Conservation (phyloP, 2,888 invertebrate genomes). For the Gortyna flavago region DNA sequence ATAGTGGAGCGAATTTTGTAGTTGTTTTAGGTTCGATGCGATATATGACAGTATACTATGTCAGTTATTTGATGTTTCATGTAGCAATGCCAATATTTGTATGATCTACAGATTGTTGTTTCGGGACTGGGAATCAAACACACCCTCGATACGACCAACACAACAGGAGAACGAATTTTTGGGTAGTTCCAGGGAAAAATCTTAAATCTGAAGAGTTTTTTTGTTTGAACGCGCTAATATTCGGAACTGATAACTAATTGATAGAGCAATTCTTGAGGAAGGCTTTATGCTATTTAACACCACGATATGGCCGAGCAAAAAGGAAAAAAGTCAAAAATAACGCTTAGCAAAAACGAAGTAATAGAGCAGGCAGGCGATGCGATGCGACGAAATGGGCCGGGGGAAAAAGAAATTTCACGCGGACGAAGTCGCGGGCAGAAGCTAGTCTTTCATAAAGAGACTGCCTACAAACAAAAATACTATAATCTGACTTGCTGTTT, state of each 20-base stretch:
- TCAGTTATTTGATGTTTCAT: not conserved
- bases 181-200: not conserved
- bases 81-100: not conserved
- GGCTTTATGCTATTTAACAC: too few species aligned
- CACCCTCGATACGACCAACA: not conserved
- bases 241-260: too few species aligned
- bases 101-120: not conserved
- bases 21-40: not conserved
- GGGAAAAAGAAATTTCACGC: not conserved
- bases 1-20: conserved; percentile 12
- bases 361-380: too few species aligned
- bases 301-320: too few species aligned
- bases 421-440: too few species aligned
- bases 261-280: too few species aligned
- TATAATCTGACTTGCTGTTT: not conserved
- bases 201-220: not conserved
- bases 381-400: too few species aligned
- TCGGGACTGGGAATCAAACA: not conserved
- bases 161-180: not conserved
- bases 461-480: not conserved
- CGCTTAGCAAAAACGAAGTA: too few species aligned
- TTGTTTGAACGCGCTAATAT: not conserved
- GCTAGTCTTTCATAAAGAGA: not conserved
- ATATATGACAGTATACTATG: too few species aligned
- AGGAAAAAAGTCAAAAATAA: too few species aligned